These are phyloP conservation scores for Alloplasta piceator DNA, from an alignment of 2,888 invertebrate genomes.

Conservation along the genomic window DNA sequence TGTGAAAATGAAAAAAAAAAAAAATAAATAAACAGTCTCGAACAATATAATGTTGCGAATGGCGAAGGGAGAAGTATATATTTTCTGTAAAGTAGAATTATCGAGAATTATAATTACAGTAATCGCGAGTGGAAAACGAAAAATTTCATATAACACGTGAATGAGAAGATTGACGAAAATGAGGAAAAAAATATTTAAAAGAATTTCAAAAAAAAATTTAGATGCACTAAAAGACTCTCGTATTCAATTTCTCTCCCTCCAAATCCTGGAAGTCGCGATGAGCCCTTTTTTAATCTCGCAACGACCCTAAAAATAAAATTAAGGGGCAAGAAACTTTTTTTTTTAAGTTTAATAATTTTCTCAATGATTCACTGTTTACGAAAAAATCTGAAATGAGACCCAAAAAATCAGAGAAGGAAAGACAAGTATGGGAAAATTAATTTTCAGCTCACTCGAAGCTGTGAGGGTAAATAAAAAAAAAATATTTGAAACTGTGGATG, in stretches of 20 bases:
- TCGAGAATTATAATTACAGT: conserved; percentile 52
- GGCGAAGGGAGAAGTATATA: conserved; percentile 61
- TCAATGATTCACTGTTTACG: neutral
- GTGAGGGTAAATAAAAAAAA: conserved; percentile 12
- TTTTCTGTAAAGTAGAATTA: conserved; percentile 66
- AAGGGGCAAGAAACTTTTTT: too few species aligned
- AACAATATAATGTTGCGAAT: conserved; percentile 56
- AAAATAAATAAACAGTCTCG: conserved; percentile 52
- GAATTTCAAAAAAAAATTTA: too few species aligned
- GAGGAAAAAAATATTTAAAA: too few species aligned
- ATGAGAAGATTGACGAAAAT: neutral
- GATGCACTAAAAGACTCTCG: too few species aligned
- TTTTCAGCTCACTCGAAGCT: conserved; percentile 5
- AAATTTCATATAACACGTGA: conserved; percentile 36
- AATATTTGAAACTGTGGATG: conserved; percentile 13
- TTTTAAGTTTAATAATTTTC: too few species aligned
- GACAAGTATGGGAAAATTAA: neutral
- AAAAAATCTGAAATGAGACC: neutral
- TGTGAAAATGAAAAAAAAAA: neutral
- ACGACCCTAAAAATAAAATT: neutral
- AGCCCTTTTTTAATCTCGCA: neutral
- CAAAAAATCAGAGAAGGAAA: conserved; percentile 5
- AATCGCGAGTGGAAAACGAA: conserved; percentile 35
- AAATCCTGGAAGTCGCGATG: neutral
- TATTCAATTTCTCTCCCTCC: conserved; percentile 3